Evolutionary conservation across 1,140 invertebrate genomes (phyloP).

Genomic region (Orchestia grillus): DNA sequence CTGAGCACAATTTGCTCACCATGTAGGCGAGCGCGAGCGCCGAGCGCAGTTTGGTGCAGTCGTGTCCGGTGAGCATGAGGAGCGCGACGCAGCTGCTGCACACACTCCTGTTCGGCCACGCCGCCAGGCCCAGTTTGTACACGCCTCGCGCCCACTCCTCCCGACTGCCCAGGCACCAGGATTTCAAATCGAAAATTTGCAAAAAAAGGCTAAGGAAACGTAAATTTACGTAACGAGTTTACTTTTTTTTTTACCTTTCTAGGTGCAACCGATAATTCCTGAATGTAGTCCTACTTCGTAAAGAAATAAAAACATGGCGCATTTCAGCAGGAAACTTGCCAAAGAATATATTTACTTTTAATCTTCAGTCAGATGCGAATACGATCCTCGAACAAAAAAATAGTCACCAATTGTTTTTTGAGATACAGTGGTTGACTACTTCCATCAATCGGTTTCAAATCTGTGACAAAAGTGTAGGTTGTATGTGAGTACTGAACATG

Average conservation of each 20-base stretch:
- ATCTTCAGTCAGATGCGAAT: too few species aligned
- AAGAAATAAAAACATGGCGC: not conserved
- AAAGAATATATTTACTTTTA: not conserved
- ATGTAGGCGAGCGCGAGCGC: constrained; percentile 26
- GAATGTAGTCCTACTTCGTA: not conserved
- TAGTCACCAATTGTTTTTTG: too few species aligned
- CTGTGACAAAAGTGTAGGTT: too few species aligned
- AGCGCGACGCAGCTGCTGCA: constrained; percentile 32
- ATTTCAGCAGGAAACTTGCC: not conserved
- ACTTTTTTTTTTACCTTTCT: not conserved
- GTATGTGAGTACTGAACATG: too few species aligned
- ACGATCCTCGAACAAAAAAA: too few species aligned
- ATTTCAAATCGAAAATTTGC: not conserved
- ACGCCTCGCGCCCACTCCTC: not conserved
- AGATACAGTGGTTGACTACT: too few species aligned
- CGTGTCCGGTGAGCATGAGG: constrained; percentile 37
- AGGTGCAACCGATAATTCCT: not conserved
- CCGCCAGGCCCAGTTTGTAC: not conserved
- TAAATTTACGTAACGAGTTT: not conserved
- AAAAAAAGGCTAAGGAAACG: not conserved
- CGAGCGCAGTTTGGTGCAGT: constrained; percentile 29
- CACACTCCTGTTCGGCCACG: constrained; percentile 14
- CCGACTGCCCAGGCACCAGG: not conserved
- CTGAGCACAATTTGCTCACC: not conserved
- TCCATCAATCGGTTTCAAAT: too few species aligned